These are phyloP conservation scores for Muraenolepis orangiensis DNA, from an alignment of 2,797 vertebrate species.

Conservation along the genomic window DNA sequence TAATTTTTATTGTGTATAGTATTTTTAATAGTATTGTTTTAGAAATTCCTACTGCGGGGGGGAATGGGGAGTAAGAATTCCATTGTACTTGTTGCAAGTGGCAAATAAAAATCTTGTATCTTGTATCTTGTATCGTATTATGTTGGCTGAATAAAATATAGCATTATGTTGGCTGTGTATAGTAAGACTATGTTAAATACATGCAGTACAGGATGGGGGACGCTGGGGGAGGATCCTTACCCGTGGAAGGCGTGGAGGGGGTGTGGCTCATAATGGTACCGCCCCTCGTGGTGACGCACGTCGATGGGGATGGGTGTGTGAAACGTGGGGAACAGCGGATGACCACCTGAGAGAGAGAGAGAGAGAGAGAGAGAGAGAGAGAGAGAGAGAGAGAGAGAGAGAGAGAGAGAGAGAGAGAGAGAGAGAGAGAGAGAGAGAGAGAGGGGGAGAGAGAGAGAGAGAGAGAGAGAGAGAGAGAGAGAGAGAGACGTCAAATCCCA, in stretches of 20 bases:
- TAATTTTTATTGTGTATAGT: too few species aligned
- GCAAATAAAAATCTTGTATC: too few species aligned
- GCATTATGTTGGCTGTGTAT: neutral
- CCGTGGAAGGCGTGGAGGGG: conserved; percentile 88
- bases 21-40: too few species aligned
- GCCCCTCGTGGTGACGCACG: conserved; percentile 94
- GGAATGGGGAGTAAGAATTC: too few species aligned
- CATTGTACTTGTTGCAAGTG: neutral
- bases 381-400: neutral
- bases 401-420: too few species aligned
- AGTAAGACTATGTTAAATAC: neutral
- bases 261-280: conserved; percentile 95
- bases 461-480: conserved; percentile 23
- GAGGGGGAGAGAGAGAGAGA: conserved; percentile 50
- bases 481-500: neutral
- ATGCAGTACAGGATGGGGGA: neutral
- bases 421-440: conserved; percentile 46
- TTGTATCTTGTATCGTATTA: too few species aligned
- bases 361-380: conserved; percentile 23
- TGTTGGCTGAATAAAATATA: neutral
- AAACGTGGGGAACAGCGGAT: conserved; percentile 90
- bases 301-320: conserved; percentile 93
- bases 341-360: conserved; percentile 77
- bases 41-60: too few species aligned
- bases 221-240: conserved; percentile 74